Evolutionary conservation across 2,113 vertebrate genomes (phyloP), one percentile per base, ranked within the genome.

Genomic region (Archilochus colubris): DNA sequence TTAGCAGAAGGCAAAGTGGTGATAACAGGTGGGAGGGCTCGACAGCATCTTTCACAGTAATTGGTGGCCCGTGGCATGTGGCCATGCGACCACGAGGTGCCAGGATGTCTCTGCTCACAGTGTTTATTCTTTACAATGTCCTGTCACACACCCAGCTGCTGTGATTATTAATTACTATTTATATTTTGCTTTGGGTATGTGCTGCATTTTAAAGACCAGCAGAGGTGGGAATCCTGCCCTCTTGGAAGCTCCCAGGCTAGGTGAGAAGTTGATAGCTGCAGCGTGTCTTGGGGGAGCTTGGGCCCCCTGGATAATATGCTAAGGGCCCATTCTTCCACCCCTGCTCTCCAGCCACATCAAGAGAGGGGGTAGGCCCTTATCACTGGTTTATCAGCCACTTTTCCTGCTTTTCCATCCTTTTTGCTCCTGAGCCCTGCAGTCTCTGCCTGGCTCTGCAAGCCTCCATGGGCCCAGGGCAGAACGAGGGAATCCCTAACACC

Each of bases 101-200:
- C 77, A 4, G 93, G 91, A 88, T 95, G 89, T 96, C 91, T 96
- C 80, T 4, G 4, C 30, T 88, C 0, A 0, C 36, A 30, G 40
- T 79, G 70, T 94, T 96, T 93, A 36, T 89, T 74, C 89, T 81
- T 64, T 82, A 91, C 85, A 75, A 67, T 82, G 77, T 93, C 88
- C 70, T 74, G 66, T 91, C 93, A 94, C 86, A 91, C 79, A 21
- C 68, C 91, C 83, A 80, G 46, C 76, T 50, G 82, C 81, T 96
- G 53, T 68, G 81, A 84, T 86, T 92, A 93, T 94, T 96, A 97
- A 97, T 96, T 95, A 84, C 75, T 96, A 69, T 94, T 95, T 97
- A 82, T 95, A 78, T 70, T 74, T 88, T 28, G 48, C 54, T 77
- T 89, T 86, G 75, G 48, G 33, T 74, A 82, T 63, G 36, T 3